Percentiles rank a stretch among this genome's conserved stretches.
These are phyloP conservation scores for Scaptodrosophila latifasciaeformis DNA, from an alignment of 2,888 invertebrate genomes.

Conservation along the genomic window DNA sequence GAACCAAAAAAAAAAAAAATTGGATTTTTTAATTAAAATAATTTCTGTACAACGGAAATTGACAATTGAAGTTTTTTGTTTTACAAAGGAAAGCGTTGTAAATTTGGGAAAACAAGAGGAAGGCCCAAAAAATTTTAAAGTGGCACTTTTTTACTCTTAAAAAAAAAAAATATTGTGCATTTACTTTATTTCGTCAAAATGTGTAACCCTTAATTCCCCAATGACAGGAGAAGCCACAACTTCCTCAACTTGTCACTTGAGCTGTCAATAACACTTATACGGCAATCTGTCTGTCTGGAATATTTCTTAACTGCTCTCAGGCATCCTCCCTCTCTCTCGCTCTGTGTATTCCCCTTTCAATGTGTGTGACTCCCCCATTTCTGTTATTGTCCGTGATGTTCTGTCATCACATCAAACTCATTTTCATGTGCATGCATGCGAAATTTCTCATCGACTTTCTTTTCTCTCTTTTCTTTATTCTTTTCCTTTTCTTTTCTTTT, in stretches of 20 bases:
- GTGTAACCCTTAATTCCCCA: no score
- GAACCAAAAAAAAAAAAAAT: neutral
- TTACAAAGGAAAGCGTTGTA: no score
- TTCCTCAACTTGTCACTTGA: slow-evolving; percentile 38
- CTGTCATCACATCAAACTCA: slow-evolving; percentile 55
- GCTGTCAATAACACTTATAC: slow-evolving; percentile 63
- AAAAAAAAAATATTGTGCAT: slow-evolving; percentile 18
- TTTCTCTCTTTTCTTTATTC: slow-evolving; percentile 27
- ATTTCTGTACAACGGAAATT: no score
- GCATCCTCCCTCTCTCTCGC: slow-evolving; percentile 3
- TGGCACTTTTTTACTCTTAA: slow-evolving; percentile 2
- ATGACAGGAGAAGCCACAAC: neutral
- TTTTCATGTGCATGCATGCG: slow-evolving; percentile 68
- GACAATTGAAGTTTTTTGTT: no score
- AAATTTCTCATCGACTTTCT: slow-evolving; percentile 25
- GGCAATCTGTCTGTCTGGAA: slow-evolving; percentile 6
- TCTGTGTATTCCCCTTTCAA: neutral
- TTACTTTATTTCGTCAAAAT: no score
- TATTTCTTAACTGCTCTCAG: no score
- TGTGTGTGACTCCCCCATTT: no score
- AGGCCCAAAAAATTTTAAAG: no score
- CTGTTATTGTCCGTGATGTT: slow-evolving; percentile 1
- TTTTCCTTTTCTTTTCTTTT: slow-evolving; percentile 25
- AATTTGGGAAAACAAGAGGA: no score
- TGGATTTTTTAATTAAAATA: slow-evolving; percentile 38